Evolutionary conservation across 2,113 vertebrate species (phyloP).

Genomic region (Sturnus vulgaris): DNA sequence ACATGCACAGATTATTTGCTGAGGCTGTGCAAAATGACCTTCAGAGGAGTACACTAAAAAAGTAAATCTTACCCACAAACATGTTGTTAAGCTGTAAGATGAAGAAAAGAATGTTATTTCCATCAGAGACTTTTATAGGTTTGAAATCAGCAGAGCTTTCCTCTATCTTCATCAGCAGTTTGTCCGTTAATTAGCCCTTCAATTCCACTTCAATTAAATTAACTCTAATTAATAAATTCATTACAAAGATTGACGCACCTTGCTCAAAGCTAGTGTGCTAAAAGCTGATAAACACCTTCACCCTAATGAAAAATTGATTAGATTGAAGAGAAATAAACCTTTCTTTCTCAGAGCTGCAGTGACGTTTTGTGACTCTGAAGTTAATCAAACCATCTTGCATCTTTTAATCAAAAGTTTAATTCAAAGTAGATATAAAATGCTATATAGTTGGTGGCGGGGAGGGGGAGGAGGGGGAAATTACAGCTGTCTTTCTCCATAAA

Average conservation of each 20-base stretch:
- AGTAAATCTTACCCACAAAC: constrained; percentile 44
- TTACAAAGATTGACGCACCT: constrained; percentile 87
- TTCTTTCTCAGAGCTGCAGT: constrained; percentile 49
- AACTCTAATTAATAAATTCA: constrained; percentile 98
- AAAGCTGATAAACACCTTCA: constrained; percentile 98
- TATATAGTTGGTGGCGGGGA: not conserved
- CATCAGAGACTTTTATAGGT: constrained; percentile 53
- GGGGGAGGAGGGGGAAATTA: not conserved
- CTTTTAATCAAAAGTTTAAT: constrained; percentile 77
- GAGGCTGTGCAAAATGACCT: constrained; percentile 52
- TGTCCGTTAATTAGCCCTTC: constrained; percentile 91
- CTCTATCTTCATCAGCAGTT: constrained; percentile 77
- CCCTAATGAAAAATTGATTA: constrained; percentile 99
- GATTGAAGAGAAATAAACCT: constrained; percentile 81
- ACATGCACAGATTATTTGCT: not conserved
- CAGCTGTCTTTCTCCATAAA: not conserved
- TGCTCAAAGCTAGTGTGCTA: constrained; percentile 88
- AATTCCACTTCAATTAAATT: constrained; percentile 96
- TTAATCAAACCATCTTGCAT: constrained; percentile 76
- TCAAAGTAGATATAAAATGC: constrained; percentile 62
- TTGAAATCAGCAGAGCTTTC: constrained; percentile 72
- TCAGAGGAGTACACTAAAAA: constrained; percentile 31
- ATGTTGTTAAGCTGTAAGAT: constrained; percentile 46
- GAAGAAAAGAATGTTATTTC: constrained; percentile 63
- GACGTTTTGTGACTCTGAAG: constrained; percentile 67